Base-by-base conservation (phyloP, 2,888 invertebrate species). In the Pterobdella sp. region DNA sequence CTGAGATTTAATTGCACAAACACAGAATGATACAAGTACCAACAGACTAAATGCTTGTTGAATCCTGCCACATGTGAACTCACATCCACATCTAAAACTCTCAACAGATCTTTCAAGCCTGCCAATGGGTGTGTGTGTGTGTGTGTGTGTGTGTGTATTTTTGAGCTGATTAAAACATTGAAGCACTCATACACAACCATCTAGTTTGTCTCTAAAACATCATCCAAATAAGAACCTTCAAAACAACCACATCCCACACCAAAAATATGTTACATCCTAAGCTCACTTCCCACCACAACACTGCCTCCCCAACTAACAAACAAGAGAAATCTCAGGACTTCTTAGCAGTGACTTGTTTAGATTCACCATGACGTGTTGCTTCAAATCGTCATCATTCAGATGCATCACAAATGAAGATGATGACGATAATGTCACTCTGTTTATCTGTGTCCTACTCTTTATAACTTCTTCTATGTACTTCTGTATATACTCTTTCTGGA, bases 341-440 rank as follows among this genome's bases (percentile, higher is more conserved):
- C 97, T 86, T 36, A 97, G 86, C 89, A 96, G 90, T 31, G 93
- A 89, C 82, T 94, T 93, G 82, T 93, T 92, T 72, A 94, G 85
- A 0, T 92, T 90, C 0, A 95, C 94, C 75, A 94, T 37, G 14
- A 78, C 35, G 26, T 31, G 85, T 66, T 87, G 87, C 79, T 90
- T 89, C 79, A 94, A 92, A 71, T 91, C 90, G 4, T 77, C 79
- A 74, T 81, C 81, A 18, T 76, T 77, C 14, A 77, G 72, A 73
- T 81, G 79, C 1, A 79, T 75, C 36, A 83, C 73, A 0, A 82
- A 72, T 26, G 79, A 77, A 26, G 78, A 75, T 68, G 79, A 78
- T 64, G 76, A 75, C 35, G 76, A 75, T 78, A 82, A 73, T 1
- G 81, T 75, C 64, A 79, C 79, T n/a, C 72, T 66, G 1, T 78